Conservation (phyloP, 2,797 vertebrate species). For the Allobates femoralis region DNA sequence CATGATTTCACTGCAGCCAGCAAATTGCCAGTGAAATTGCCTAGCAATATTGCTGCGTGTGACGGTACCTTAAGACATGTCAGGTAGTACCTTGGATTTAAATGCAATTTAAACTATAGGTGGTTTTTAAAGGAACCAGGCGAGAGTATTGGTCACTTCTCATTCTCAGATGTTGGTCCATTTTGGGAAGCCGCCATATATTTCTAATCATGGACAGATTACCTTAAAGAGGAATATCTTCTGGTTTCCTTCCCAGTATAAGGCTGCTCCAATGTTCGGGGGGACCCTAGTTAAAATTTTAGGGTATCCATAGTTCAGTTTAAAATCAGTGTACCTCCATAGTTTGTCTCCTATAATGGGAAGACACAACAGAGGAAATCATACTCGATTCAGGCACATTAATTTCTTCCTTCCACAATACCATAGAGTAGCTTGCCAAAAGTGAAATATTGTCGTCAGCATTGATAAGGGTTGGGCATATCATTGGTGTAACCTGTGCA, state of each 20-base stretch:
- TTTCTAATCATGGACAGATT: conserved; percentile 40
- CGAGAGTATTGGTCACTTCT: too few species aligned
- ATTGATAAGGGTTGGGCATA: too few species aligned
- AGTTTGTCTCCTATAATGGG: conserved; percentile 78
- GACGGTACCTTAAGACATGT: too few species aligned
- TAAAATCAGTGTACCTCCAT: conserved; percentile 81
- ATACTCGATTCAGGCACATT: background rate
- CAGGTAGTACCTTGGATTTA: too few species aligned
- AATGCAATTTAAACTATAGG: too few species aligned
- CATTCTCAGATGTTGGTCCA: too few species aligned
- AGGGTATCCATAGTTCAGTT: conserved; percentile 83
- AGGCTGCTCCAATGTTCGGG: conserved; percentile 80
- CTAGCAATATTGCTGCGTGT: too few species aligned
- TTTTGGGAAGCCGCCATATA: too few species aligned
- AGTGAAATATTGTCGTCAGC: background rate
- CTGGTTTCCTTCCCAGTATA: conserved; percentile 84
- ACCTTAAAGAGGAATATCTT: conserved; percentile 91
- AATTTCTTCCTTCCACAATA: background rate
- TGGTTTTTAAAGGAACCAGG: too few species aligned
- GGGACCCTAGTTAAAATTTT: conserved; percentile 80
- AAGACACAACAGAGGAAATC: background rate
- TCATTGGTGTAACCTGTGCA: too few species aligned
- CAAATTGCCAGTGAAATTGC: too few species aligned
- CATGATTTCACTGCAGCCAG: too few species aligned
- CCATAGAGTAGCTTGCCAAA: background rate